Conservation (phyloP, 64 coral and sea anemone species). For the Cladopsammia gracilis region DNA sequence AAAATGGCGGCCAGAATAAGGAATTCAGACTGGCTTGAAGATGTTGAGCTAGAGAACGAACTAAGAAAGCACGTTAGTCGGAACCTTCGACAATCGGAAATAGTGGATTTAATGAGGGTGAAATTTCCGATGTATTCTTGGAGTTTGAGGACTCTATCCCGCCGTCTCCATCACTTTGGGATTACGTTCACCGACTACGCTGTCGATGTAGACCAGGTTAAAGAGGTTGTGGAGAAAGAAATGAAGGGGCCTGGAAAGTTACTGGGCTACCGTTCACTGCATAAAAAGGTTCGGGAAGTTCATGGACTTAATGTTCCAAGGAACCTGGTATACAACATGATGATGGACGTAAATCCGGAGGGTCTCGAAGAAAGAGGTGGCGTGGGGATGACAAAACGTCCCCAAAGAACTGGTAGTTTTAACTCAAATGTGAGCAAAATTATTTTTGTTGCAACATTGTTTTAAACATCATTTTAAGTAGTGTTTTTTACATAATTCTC, state of each 20-base stretch:
- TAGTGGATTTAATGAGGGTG: too few species aligned
- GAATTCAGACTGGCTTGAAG: too few species aligned
- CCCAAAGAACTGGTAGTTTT: too few species aligned
- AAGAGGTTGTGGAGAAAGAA: conserved; percentile 34
- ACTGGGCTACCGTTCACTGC: conserved; percentile 42
- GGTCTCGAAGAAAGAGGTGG: conserved; percentile 46
- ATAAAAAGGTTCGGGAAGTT: conserved; percentile 51
- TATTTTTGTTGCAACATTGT: too few species aligned
- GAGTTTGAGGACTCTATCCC: conserved; percentile 43
- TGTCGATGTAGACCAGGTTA: conserved; percentile 29
- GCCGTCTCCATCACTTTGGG: conserved; percentile 47
- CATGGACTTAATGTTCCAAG: conserved; percentile 57
- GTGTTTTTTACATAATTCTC: too few species aligned
- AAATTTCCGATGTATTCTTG: conserved; percentile 51
- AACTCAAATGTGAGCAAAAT: too few species aligned
- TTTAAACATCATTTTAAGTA: too few species aligned
- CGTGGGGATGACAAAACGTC: neutral
- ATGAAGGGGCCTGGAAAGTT: conserved; percentile 54
- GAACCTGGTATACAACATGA: conserved; percentile 39
- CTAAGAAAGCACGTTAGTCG: too few species aligned
- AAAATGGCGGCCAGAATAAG: too few species aligned
- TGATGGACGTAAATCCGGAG: conserved; percentile 41
- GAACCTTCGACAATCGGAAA: too few species aligned
- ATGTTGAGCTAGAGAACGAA: too few species aligned
- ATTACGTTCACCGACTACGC: conserved; percentile 52